Conservation (phyloP, 2,113 vertebrate genomes). For the Cyprinus carpio region DNA sequence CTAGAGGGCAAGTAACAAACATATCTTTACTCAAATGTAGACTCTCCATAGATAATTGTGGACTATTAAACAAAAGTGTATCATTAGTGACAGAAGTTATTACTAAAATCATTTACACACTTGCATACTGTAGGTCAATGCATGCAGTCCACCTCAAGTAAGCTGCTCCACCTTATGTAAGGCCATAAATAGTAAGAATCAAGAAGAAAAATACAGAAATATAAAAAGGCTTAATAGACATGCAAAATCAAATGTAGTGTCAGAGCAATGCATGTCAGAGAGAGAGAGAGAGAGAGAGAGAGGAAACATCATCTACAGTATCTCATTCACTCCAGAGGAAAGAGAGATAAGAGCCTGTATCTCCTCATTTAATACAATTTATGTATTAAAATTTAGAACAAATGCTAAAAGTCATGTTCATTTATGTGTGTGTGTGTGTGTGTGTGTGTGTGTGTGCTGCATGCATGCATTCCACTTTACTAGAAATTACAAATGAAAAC, state of each 20-base stretch:
- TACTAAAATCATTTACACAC: background rate
- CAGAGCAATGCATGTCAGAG: background rate
- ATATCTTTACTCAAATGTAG: background rate
- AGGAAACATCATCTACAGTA: background rate
- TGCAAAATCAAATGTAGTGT: background rate
- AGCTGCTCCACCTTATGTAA: background rate
- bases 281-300: slow-evolving; percentile 9
- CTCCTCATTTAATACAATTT: too few relatives aligned
- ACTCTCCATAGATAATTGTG: background rate
- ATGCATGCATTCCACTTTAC: slow-evolving; percentile 34
- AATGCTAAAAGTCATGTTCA: slow-evolving; percentile 34
- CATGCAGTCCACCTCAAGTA: background rate
- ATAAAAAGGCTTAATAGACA: background rate
- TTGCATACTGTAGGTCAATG: background rate
- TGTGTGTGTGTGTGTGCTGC: slow-evolving; percentile 2
- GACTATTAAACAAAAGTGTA: background rate
- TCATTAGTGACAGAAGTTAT: background rate
- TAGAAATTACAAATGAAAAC: slow-evolving; percentile 53
- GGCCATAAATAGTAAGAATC: background rate
- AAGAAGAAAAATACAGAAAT: background rate
- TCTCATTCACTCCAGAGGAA: too few relatives aligned
- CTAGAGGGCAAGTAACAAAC: slow-evolving; percentile 54
- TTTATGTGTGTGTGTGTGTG: slow-evolving; percentile 7
- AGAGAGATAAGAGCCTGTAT: too few relatives aligned
- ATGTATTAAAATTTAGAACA: background rate